Conservation (phyloP, 2,888 invertebrate species). For the Archips xylosteana region DNA sequence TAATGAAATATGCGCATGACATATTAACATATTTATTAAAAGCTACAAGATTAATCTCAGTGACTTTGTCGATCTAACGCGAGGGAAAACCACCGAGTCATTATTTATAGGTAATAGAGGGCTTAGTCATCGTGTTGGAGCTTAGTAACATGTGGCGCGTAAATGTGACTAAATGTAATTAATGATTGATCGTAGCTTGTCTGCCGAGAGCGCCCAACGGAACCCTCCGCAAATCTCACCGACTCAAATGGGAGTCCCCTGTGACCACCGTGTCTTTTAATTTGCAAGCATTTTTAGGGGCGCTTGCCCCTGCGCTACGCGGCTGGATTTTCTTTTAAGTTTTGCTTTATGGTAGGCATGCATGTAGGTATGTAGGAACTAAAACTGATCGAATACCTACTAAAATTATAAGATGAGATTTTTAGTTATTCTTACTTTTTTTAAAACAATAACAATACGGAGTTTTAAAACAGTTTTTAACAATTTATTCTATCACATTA, state of each 20-base stretch:
- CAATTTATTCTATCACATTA: not conserved
- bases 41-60: conserved; percentile 27
- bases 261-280: conserved; percentile 81
- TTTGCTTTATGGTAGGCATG: conserved; percentile 20
- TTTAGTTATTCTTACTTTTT: not conserved
- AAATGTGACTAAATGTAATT: conserved; percentile 83
- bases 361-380: not conserved
- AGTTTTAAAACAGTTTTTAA: not conserved
- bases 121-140: conserved; percentile 52
- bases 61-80: conserved; percentile 23
- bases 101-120: conserved; percentile 46
- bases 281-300: conserved; percentile 80
- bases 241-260: conserved; percentile 72
- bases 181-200: conserved; percentile 81
- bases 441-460: too few relatives aligned
- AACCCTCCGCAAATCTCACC: conserved; percentile 79
- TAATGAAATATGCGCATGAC: conserved; percentile 5
- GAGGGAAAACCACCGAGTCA: conserved; percentile 31
- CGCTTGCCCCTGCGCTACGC: conserved; percentile 54
- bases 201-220: conserved; percentile 61
- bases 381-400: too few relatives aligned
- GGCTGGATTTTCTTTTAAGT: conserved; percentile 25
- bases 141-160: conserved; percentile 79
- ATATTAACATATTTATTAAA: conserved; percentile 39
- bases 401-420: too few relatives aligned